These are phyloP conservation scores for Desmodus rotundus DNA, from an alignment of 2,113 vertebrate species.

Conservation along the genomic window DNA sequence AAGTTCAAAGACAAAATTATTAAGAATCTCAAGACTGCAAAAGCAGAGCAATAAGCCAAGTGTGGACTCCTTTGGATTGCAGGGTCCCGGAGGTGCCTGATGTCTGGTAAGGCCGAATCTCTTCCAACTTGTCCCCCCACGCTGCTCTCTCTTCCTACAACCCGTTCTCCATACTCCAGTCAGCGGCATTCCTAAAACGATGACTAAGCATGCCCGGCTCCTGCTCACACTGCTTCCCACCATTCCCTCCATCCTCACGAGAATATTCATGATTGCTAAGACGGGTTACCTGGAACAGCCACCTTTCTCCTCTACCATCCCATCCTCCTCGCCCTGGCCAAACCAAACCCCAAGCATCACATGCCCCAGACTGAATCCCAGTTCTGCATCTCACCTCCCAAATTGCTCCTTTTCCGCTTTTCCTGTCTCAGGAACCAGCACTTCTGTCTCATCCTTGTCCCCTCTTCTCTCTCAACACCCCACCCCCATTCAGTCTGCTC, in stretches of 20 bases:
- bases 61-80: accelerated
- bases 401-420: background rate
- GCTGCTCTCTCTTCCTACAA: background rate
- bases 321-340: background rate
- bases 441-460: background rate
- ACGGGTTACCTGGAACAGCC: background rate
- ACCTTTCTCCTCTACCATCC: background rate
- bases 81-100: background rate
- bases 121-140: background rate
- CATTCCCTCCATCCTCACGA: background rate
- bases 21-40: background rate
- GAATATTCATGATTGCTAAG: background rate
- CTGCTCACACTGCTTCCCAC: background rate
- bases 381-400: background rate
- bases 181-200: background rate
- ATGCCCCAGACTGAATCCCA: background rate
- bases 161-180: background rate
- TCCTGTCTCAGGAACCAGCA: background rate
- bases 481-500: background rate
- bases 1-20: background rate
- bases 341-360: too few relatives aligned
- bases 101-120: background rate
- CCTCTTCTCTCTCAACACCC: background rate
- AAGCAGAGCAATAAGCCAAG: background rate
- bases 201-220: background rate